Conservation (phyloP, 2,113 vertebrate genomes). For the Rhipidura dahli region DNA sequence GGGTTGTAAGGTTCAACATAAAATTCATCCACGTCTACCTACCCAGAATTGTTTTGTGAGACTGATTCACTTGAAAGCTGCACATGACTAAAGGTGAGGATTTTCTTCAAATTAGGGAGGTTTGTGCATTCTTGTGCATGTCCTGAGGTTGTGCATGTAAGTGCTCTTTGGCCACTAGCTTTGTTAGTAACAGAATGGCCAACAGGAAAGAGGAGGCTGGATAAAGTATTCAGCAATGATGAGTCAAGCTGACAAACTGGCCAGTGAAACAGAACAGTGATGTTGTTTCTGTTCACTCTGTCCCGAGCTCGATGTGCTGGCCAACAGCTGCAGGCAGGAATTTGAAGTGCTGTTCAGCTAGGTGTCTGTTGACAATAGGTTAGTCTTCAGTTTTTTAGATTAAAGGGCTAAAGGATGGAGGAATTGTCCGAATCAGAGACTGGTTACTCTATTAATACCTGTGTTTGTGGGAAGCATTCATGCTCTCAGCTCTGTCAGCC, state of each 20-base stretch:
- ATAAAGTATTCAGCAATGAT: neutral
- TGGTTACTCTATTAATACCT: neutral
- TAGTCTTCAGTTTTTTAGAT: neutral
- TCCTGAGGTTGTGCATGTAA: neutral
- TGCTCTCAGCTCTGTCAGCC: neutral
- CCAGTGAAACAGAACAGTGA: neutral
- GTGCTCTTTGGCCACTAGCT: neutral
- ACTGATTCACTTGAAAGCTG: neutral
- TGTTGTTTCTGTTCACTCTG: conserved; percentile 1
- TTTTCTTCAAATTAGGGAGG: neutral
- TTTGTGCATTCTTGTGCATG: neutral
- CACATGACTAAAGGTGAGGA: neutral
- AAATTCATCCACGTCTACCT: neutral
- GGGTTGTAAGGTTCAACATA: neutral
- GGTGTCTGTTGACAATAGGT: neutral
- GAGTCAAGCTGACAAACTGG: neutral
- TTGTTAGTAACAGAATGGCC: neutral
- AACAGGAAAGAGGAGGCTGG: neutral
- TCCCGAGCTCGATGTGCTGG: neutral
- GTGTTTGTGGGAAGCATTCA: neutral
- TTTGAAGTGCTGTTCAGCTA: neutral
- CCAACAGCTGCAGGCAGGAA: neutral
- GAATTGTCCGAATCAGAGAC: neutral
- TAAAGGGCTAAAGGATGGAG: neutral
- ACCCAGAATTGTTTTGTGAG: neutral